A percentile compares a stretch with the other conserved stretches of the same genome.
These are phyloP conservation scores for Aphelinus certus DNA, from an alignment of 1,140 invertebrate genomes.

Conservation along the genomic window DNA sequence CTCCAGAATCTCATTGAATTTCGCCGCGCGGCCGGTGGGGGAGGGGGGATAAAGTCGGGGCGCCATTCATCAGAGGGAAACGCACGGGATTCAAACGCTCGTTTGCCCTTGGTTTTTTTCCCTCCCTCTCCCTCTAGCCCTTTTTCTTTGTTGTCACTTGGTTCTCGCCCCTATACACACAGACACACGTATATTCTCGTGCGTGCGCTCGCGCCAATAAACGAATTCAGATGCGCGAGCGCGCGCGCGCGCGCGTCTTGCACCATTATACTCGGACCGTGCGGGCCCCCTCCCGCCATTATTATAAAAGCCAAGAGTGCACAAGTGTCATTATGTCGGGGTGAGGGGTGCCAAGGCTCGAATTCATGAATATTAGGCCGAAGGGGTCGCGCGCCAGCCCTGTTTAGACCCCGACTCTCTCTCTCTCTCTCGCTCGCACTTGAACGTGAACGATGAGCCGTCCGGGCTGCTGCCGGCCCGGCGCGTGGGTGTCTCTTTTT, in stretches of 20 bases:
- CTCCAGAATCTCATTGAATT: too few species aligned
- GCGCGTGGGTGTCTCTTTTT: background rate
- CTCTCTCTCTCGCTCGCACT: background rate
- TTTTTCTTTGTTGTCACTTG: background rate
- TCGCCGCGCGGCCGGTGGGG: too few species aligned
- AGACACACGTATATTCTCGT: too few species aligned
- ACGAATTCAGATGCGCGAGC: background rate
- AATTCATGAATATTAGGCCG: constrained; percentile 29
- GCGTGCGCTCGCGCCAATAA: background rate
- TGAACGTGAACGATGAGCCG: background rate
- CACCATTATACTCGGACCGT: background rate
- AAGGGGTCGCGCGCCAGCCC: background rate
- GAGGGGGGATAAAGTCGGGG: too few species aligned
- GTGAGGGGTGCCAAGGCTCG: background rate
- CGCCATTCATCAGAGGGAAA: too few species aligned
- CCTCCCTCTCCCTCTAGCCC: too few species aligned
- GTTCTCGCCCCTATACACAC: background rate
- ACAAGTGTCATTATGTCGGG: constrained; percentile 21
- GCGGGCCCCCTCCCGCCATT: background rate
- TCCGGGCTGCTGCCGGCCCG: too few species aligned
- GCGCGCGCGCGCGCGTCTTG: background rate
- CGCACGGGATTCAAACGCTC: too few species aligned
- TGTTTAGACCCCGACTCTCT: background rate
- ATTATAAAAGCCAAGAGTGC: constrained; percentile 16
- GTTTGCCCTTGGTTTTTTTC: too few species aligned